Base-by-base conservation (phyloP, 2,797 vertebrate species). In the Tolypeutes matacus region DNA sequence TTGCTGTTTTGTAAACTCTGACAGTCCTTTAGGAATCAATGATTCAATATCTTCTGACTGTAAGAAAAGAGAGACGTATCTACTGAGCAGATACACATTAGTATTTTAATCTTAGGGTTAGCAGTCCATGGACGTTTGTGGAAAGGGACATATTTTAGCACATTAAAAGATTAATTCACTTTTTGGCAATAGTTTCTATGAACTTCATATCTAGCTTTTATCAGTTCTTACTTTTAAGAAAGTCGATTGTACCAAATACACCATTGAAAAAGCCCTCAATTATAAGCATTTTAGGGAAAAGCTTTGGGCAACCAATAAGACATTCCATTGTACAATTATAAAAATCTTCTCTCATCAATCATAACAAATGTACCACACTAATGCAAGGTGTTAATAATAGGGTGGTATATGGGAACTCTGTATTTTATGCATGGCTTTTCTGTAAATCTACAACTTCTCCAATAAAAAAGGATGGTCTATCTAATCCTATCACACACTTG, bases 1-100 rank as follows among this genome's bases (percentile, higher is more conserved):
- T 96, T 99, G 99, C 97, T 99, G 99, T 98, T 99, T 99, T 96
- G 99, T 99, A 94, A 99, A 99, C 96, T 99, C 99, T 25, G 99
- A 99, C 95, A 99, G 97, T 97, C 99, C 99, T 98, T 99, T 99
- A 4, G 99, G 99, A 97, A 99, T 99, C 96, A 99, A 95, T 70
- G 98, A 97, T 97, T 99, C 99, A 94, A 99, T 98, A 85, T 99
- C 99, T 93, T 99, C 99, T 80, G 91, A 95, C 98, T 99, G 94
- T 93, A 97, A 95, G 36, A 97, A 23, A 97, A 97, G 82, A 93
- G 29, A 94, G 6, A 1, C 2, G 89, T 91, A 88, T 69, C 5
- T 7, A 89, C 49, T 86, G 36, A 89, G 64, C 20, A 93, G 23
- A 83, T 88, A 76, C 27, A 91, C 3, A 21, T 87, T 86, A 73